phyloP scores from a whole-genome alignment of 2,113 vertebrate species.

The Noturus placidus region DNA sequence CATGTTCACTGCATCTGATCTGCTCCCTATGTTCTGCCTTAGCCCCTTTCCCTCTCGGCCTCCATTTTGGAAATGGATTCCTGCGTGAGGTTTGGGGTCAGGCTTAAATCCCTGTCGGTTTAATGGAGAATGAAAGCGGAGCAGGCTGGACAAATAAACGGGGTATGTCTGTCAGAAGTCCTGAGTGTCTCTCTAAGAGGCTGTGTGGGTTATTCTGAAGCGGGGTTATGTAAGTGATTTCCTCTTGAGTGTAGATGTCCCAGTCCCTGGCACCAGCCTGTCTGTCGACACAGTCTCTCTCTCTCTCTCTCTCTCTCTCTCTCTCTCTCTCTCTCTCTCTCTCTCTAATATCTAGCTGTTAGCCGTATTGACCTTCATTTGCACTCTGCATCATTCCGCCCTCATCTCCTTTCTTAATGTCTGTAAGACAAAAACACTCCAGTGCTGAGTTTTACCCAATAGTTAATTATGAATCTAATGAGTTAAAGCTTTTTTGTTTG shows the following conservation, averaged over 20 bases:
- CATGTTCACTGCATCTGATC: conserved; percentile 3
- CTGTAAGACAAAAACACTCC: neutral
- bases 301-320: conserved; percentile 13
- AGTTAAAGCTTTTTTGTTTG: neutral
- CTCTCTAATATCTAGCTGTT: conserved; percentile 35
- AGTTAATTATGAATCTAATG: neutral
- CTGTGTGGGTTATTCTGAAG: conserved; percentile 42
- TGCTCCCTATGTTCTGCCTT: neutral
- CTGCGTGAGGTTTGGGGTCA: conserved; percentile 25
- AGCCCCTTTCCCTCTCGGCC: neutral
- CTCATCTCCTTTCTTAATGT: conserved; percentile 27
- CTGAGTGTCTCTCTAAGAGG: conserved; percentile 39
- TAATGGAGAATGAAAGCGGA: conserved; percentile 49
- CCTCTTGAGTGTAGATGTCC: conserved; percentile 46
- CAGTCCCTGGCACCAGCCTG: conserved; percentile 53
- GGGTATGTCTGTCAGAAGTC: conserved; percentile 37
- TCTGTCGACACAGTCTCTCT: conserved; percentile 47
- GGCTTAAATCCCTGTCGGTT: conserved; percentile 38
- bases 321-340: conserved; percentile 20
- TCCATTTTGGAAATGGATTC: conserved; percentile 33
- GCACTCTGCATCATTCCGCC: conserved; percentile 26
- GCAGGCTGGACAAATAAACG: conserved; percentile 50
- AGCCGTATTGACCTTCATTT: conserved; percentile 37
- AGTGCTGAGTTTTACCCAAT: neutral
- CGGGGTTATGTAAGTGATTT: conserved; percentile 52